Base-by-base conservation (phyloP, 2,888 invertebrate species). In the Micropterix aruncella region DNA sequence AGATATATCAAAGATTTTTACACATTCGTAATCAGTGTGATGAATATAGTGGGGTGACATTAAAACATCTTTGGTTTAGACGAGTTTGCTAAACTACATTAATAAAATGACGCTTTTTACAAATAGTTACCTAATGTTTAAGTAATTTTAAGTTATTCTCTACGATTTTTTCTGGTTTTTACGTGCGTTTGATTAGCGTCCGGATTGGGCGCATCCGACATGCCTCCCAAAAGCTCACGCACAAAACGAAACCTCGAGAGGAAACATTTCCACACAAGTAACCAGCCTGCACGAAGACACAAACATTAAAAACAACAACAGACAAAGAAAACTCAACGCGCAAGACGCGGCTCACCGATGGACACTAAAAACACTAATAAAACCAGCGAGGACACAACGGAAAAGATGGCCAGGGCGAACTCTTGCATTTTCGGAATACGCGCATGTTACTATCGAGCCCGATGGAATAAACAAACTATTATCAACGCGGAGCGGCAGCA, bases 191-290 rank as follows among this genome's bases (percentile, higher is more conserved):
- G 68, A 53, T 79, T 75, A 44, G 62, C 68, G 44, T 76, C 75
- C 46, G 77, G 67, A 36, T 78, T 68, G 19, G 76, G 77, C 52
- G 83, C 80, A 64, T 77, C 76, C 52, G 74, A 71, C 64, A 75
- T 74, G 54, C 83, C 83, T 57, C 86, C 88, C 48, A 90, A 62
- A 27, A 93, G 71, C 62, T 93, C 92, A 47, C 88, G 77, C 5
- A 93, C 85, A 58, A 93, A 86, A 52, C 83, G 79, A 63, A 92
- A 93, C 57, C 86, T 79, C 15, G 88, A 88, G 45, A 93, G 67
- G 63, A 92, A 89, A 52, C 89, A 78, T 66, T 85, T 89, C 92
- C 92, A 93, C 52, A 92, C 88, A 48, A 89, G 73, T 63, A 83
- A 90, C 91, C 91, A 92, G 57, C 89, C 91, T 92, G 65, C 2